phyloP scores from a whole-genome alignment of 2,113 vertebrate species.

The Actenoides hombroni region DNA sequence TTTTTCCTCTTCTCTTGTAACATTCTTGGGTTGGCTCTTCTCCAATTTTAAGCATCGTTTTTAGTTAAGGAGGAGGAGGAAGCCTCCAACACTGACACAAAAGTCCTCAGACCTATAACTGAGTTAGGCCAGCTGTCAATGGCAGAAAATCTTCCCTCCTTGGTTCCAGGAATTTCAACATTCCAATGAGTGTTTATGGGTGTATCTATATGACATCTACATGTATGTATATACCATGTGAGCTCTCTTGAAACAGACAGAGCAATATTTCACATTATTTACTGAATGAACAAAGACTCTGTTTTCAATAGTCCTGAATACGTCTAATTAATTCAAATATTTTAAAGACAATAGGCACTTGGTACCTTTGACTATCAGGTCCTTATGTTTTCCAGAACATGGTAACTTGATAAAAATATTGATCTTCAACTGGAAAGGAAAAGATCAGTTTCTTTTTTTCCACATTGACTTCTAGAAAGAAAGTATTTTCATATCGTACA shows the following conservation, averaged over 20 bases:
- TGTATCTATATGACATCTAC: rapidly evolving
- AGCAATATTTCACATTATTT: not conserved
- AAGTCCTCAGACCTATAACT: not conserved
- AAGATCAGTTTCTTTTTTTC: not conserved
- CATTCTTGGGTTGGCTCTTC: not conserved
- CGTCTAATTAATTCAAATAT: not conserved
- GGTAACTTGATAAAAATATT: not conserved
- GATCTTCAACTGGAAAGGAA: not conserved
- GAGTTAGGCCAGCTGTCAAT: constrained; percentile 16
- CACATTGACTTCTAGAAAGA: not conserved
- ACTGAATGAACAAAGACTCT: not conserved
- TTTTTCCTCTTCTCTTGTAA: not conserved
- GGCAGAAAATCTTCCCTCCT: not conserved
- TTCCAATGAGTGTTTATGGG: not conserved
- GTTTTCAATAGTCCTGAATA: not conserved
- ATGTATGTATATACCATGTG: not conserved
- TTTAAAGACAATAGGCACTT: not conserved
- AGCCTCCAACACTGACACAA: not conserved
- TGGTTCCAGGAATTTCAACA: not conserved
- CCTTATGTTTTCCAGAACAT: not conserved
- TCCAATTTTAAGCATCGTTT: not conserved
- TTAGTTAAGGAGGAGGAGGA: constrained; percentile 7
- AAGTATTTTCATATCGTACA: not conserved
- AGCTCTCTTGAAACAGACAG: not conserved
- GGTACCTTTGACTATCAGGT: not conserved